phyloP scores from a whole-genome alignment of 2,797 vertebrate species.

The Tokudaia muenninki region DNA sequence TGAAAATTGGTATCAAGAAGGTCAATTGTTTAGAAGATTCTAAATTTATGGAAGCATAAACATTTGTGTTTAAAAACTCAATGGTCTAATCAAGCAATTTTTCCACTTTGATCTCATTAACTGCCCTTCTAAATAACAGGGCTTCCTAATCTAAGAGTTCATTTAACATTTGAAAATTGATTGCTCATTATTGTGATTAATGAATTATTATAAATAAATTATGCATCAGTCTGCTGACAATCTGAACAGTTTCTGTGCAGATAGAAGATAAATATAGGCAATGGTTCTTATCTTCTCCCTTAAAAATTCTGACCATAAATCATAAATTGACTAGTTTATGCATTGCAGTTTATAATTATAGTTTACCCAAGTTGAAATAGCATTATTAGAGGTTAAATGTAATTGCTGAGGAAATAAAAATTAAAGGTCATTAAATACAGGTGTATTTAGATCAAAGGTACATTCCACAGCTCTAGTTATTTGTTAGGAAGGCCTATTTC shows the following conservation, averaged over 20 bases:
- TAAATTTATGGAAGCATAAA: slow-evolving; percentile 68
- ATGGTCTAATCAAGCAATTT: slow-evolving; percentile 70
- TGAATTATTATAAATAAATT: slow-evolving; percentile 78
- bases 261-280: slow-evolving; percentile 55
- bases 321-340: slow-evolving; percentile 53
- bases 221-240: slow-evolving; percentile 58
- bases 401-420: slow-evolving; percentile 46
- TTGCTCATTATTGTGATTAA: slow-evolving; percentile 77
- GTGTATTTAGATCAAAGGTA: slow-evolving; percentile 16
- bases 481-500: neutral
- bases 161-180: slow-evolving; percentile 77
- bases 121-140: slow-evolving; percentile 64
- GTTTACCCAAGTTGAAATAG: slow-evolving; percentile 68
- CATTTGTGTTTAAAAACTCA: slow-evolving; percentile 77
- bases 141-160: slow-evolving; percentile 66
- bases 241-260: slow-evolving; percentile 54
- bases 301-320: slow-evolving; percentile 6
- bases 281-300: neutral
- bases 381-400: slow-evolving; percentile 33
- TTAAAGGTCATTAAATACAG: neutral
- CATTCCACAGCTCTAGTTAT: neutral
- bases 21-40: slow-evolving; percentile 56
- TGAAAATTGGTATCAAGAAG: slow-evolving; percentile 47
- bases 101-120: slow-evolving; percentile 75
- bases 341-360: slow-evolving; percentile 33